Conservation (phyloP, 2,888 invertebrate genomes). For the Halocaridina rubra region DNA sequence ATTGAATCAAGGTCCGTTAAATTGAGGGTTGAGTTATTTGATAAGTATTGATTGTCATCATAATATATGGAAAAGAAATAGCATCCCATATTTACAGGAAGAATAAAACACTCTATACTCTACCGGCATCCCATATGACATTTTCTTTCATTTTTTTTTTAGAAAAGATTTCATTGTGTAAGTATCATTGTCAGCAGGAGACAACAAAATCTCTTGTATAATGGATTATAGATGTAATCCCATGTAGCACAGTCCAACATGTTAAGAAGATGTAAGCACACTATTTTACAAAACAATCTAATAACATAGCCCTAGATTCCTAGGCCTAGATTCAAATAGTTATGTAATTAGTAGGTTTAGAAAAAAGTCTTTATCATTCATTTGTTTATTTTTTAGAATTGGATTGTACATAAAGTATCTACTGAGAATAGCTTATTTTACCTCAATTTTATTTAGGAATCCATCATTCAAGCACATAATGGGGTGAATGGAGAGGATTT, state of each 20-base stretch:
- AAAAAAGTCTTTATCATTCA: neutral
- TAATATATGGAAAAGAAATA: too few species aligned
- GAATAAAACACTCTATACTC: neutral
- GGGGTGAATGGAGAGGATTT: neutral
- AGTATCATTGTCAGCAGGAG: constrained; percentile 39
- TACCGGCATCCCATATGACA: neutral
- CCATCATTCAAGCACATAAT: neutral
- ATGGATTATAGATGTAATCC: neutral
- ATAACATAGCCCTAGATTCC: constrained; percentile 26
- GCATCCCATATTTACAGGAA: neutral
- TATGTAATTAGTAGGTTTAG: neutral
- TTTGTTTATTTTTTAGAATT: constrained; percentile 28
- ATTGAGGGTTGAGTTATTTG: constrained; percentile 9
- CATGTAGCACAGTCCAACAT: constrained; percentile 27
- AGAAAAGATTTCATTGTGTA: neutral
- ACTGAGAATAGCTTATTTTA: constrained; percentile 47
- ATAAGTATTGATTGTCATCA: too few species aligned
- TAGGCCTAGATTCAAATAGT: constrained; percentile 28
- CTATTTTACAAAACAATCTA: constrained; percentile 37
- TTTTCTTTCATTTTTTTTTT: neutral
- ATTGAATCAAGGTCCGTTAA: too few species aligned
- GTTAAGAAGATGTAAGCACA: constrained; percentile 21
- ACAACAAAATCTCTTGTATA: constrained; percentile 28
- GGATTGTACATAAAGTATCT: constrained; percentile 4
- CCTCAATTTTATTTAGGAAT: constrained; percentile 33